These are phyloP conservation scores for Agrotis segetum DNA, from an alignment of 2,888 invertebrate species.

Conservation along the genomic window DNA sequence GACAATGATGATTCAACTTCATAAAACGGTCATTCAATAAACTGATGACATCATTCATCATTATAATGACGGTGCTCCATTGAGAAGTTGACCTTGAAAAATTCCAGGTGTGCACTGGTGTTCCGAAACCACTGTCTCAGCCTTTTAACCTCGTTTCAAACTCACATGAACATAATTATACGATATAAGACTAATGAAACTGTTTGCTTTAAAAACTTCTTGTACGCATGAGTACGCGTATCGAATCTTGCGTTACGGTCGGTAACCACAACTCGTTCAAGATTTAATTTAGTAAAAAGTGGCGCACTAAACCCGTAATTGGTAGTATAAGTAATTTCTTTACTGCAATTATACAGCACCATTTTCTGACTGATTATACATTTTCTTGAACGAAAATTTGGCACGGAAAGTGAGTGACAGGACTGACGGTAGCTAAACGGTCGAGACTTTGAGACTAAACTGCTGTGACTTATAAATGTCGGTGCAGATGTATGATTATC, in stretches of 20 bases:
- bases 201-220: slow-evolving; percentile 63
- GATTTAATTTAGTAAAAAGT: slow-evolving; percentile 56
- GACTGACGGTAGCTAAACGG: not conserved
- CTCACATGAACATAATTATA: slow-evolving; percentile 38
- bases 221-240: slow-evolving; percentile 69
- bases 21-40: slow-evolving; percentile 13
- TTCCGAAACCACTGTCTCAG: slow-evolving; percentile 1
- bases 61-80: not conserved
- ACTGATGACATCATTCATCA: not conserved
- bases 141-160: slow-evolving; percentile 10
- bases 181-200: slow-evolving; percentile 48
- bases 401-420: not conserved
- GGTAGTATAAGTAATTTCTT: slow-evolving; percentile 42
- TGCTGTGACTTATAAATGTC: slow-evolving; percentile 5
- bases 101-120: not conserved
- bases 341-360: slow-evolving; percentile 27
- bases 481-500: slow-evolving; percentile 12
- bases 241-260: slow-evolving; percentile 69
- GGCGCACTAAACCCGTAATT: slow-evolving; percentile 49
- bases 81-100: not conserved
- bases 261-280: slow-evolving; percentile 63
- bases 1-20: slow-evolving; percentile 6
- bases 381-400: slow-evolving; percentile 26
- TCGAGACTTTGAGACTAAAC: slow-evolving; percentile 17
- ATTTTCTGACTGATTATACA: slow-evolving; percentile 12